Evolutionary conservation across 37 sponge, comb jelly and placozoan genomes (phyloP).

Genomic region (Tethya wilhelma): DNA sequence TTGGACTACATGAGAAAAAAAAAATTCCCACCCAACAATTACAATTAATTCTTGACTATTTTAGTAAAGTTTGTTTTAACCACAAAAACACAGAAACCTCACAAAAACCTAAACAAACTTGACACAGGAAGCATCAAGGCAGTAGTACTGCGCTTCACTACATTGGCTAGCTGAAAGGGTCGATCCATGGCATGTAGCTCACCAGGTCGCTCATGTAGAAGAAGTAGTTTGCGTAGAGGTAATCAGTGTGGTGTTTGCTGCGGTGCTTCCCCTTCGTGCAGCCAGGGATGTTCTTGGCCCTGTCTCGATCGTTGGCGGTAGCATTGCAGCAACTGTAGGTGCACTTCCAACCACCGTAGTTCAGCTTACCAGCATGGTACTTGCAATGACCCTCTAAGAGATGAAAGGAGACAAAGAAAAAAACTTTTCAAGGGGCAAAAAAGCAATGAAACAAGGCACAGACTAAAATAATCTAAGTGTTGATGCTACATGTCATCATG

Average conservation of each 20-base stretch:
- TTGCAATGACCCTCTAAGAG: constrained; percentile 55
- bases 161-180: neutral
- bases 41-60: too few relatives aligned
- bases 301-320: constrained; percentile 10
- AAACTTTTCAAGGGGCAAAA: neutral
- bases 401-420: neutral
- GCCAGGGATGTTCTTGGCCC: constrained; percentile 26
- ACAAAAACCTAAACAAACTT: too few relatives aligned
- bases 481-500: neutral
- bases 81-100: too few relatives aligned
- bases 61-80: too few relatives aligned
- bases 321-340: constrained; percentile 59
- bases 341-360: constrained; percentile 30
- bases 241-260: constrained; percentile 67
- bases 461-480: neutral
- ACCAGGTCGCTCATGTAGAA: constrained; percentile 63
- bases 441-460: neutral
- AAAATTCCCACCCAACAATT: neutral
- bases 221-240: constrained; percentile 54
- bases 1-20: constrained; percentile 24
- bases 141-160: too few relatives aligned
- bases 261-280: constrained; percentile 76
- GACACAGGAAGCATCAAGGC: too few relatives aligned
- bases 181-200: neutral
- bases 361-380: constrained; percentile 44